phyloP scores from a whole-genome alignment of 2,797 vertebrate genomes.

The Tauraco hartlaubi region DNA sequence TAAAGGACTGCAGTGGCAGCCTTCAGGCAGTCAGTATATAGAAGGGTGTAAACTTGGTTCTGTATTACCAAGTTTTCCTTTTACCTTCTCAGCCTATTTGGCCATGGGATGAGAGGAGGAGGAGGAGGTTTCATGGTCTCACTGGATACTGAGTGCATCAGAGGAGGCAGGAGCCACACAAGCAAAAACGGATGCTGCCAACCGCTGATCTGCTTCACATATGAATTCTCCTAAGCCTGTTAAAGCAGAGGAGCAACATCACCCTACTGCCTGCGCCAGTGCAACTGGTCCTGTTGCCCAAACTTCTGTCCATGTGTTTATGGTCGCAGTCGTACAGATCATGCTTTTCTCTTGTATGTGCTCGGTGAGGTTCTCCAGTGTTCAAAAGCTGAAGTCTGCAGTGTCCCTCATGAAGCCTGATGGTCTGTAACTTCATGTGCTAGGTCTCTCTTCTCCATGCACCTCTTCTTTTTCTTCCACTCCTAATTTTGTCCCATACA shows the following conservation, averaged over 20 bases:
- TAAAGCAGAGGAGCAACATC: not conserved
- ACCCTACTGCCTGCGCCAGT: not conserved
- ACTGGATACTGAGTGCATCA: not conserved
- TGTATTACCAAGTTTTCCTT: not conserved
- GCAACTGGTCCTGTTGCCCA: not conserved
- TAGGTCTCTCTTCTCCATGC: not conserved
- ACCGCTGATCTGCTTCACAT: not conserved
- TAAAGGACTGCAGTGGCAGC: not conserved
- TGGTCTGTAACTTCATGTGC: not conserved
- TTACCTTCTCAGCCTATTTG: not conserved
- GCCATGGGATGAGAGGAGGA: not conserved
- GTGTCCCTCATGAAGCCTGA: not conserved
- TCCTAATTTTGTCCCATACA: not conserved
- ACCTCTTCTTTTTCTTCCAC: not conserved
- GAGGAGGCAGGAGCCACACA: not conserved
- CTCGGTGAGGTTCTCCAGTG: not conserved
- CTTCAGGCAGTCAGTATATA: not conserved
- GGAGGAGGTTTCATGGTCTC: not conserved
- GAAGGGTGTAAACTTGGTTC: not conserved
- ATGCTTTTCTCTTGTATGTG: not conserved
- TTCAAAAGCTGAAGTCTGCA: not conserved
- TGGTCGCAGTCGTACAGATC: not conserved
- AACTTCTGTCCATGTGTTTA: not conserved
- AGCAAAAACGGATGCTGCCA: not conserved
- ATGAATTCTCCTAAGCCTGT: not conserved